These are phyloP conservation scores for Agonopterix heracliana DNA, from an alignment of 2,888 invertebrate genomes.

Conservation along the genomic window DNA sequence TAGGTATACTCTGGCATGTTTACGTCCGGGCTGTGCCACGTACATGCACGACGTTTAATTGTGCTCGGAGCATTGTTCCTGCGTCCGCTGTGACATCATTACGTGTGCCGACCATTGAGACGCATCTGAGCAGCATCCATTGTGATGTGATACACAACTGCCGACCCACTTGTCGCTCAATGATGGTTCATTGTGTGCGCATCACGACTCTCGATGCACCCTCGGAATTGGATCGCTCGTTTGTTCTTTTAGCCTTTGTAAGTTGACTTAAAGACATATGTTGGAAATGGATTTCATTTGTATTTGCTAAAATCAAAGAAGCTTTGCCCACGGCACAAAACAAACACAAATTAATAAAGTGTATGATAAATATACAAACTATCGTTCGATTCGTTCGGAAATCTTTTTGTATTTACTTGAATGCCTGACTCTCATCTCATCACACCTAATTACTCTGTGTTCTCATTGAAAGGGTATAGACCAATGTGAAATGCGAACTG, in stretches of 20 bases:
- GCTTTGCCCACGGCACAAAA: too few species aligned
- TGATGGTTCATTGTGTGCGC: conserved; percentile 37
- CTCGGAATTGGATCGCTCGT: conserved; percentile 22
- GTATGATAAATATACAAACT: too few species aligned
- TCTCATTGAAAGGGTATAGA: too few species aligned
- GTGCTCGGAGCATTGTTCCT: conserved; percentile 45
- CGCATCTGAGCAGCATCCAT: conserved; percentile 40
- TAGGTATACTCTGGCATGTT: background rate
- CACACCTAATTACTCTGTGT: too few species aligned
- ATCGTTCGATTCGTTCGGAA: too few species aligned
- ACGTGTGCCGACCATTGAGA: conserved; percentile 30
- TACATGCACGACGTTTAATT: conserved; percentile 32
- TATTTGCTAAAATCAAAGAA: too few species aligned
- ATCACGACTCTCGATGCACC: conserved; percentile 27
- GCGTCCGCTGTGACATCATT: conserved; percentile 55
- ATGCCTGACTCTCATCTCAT: too few species aligned
- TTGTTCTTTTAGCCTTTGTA: conserved; percentile 17
- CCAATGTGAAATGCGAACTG: too few species aligned
- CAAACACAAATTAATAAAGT: too few species aligned
- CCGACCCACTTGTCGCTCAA: conserved; percentile 44
- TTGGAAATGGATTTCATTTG: too few species aligned
- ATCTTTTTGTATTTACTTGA: too few species aligned
- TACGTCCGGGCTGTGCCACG: background rate
- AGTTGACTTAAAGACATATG: background rate
- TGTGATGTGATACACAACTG: conserved; percentile 25